phyloP scores from a whole-genome alignment of 2,797 vertebrate genomes.

The Hippoglossus hippoglossus region DNA sequence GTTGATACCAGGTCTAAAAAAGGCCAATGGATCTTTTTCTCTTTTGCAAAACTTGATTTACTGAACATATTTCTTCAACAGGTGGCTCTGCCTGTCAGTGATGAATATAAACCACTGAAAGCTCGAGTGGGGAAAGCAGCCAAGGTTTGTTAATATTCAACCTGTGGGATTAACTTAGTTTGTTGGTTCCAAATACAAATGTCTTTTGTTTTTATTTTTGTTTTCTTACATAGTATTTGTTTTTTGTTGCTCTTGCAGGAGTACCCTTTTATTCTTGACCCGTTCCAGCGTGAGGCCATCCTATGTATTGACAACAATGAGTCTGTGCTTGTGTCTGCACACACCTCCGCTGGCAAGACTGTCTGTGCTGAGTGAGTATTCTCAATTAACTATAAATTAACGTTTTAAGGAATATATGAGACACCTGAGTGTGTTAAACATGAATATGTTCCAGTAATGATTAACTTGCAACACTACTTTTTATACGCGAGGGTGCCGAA shows the following conservation, averaged over 20 bases:
- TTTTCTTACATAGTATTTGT: no score
- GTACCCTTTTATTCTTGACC: slow-evolving; percentile 96
- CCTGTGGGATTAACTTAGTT: not conserved
- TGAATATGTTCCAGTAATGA: no score
- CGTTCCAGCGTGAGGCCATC: slow-evolving; percentile 97
- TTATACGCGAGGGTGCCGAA: no score
- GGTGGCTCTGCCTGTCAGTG: slow-evolving; percentile 92
- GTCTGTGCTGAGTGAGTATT: slow-evolving; percentile 97
- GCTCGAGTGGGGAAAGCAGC: slow-evolving; percentile 94
- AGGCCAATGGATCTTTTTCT: no score
- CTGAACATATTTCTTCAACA: slow-evolving; percentile 52
- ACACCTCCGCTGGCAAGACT: slow-evolving; percentile 98
- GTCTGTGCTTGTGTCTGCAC: slow-evolving; percentile 97
- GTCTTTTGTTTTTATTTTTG: not conserved
- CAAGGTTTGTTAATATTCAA: slow-evolving; percentile 83
- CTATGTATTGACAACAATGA: slow-evolving; percentile 98
- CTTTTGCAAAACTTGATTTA: not conserved
- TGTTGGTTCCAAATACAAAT: slow-evolving; percentile 1
- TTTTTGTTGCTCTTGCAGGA: slow-evolving; percentile 84
- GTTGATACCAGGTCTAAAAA: no score
- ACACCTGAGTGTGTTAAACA: not conserved
- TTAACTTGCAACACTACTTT: no score
- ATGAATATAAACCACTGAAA: slow-evolving; percentile 90
- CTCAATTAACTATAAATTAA: not conserved
- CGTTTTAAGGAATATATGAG: not conserved